Percentiles rank a stretch among this genome's conserved stretches.
phyloP scores from a whole-genome alignment of 2,113 vertebrate genomes.

The Labrus mixtus region DNA sequence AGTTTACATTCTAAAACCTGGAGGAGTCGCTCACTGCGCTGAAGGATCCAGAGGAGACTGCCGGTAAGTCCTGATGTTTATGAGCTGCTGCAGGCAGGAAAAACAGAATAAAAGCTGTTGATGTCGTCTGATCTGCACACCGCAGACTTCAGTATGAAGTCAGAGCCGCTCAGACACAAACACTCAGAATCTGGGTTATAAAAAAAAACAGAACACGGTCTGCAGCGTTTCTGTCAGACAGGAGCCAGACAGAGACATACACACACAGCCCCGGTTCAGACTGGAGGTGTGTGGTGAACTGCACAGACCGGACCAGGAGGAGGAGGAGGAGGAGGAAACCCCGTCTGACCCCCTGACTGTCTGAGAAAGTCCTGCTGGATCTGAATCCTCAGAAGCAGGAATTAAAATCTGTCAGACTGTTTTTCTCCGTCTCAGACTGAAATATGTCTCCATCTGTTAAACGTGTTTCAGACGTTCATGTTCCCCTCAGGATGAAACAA shows the following conservation, averaged over 20 bases:
- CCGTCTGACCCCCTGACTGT: slow-evolving; percentile 30
- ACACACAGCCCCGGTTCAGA: not conserved
- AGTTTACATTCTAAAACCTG: too few species aligned
- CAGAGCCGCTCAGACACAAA: not conserved
- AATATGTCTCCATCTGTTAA: too few species aligned
- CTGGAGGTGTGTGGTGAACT: not conserved
- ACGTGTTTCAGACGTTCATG: not conserved
- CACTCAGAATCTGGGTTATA: not conserved
- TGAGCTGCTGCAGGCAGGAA: not conserved
- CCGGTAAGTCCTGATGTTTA: not conserved
- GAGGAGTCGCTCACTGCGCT: too few species aligned
- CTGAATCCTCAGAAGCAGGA: not conserved
- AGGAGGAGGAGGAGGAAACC: not conserved
- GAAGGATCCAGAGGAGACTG: too few species aligned
- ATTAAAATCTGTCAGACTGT: not conserved
- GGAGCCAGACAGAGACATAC: slow-evolving; percentile 40
- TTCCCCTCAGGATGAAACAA: not conserved
- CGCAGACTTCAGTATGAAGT: too few species aligned
- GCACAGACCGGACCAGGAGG: not conserved
- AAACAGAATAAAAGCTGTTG: too few species aligned
- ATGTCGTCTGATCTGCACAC: too few species aligned
- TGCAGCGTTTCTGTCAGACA: slow-evolving; percentile 18
- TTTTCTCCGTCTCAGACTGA: too few species aligned
- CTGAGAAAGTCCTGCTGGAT: slow-evolving; percentile 17
- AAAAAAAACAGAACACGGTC: not conserved